Evolutionary conservation across 2,888 invertebrate species (phyloP), one percentile per base, ranked within the genome.

Genomic region (Apeira syringaria): DNA sequence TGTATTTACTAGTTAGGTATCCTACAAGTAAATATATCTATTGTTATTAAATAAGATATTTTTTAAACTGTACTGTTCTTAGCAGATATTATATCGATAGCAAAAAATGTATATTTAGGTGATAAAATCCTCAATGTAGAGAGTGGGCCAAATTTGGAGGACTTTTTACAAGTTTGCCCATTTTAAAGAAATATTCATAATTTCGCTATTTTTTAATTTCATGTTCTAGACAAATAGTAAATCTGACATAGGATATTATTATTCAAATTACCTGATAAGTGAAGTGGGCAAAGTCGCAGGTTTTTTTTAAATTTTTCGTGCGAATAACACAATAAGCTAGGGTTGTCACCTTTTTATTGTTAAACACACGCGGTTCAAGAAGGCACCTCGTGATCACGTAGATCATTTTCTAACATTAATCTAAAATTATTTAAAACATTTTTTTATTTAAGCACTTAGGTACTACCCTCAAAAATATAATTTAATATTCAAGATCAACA

Each of bases 321-420:
- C 4, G 6, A 20, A 20, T 20, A 25, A 25, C 2, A 25, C 25
- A 9, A 2, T 25, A 9, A 25, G 3, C 10, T 25, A 25, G 25
- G 25, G 25, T 25, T 25, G 25, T 25, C 25, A 25, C 25, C n/a
- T n/a, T 25, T 25, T 25, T 25, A 25, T 25, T 25, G 8, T 25
- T 20, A 20, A 20, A 20, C 18, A 20, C 6, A 20, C 3, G 18
- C n/a, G n/a, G n/a, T n/a, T n/a, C n/a, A n/a, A n/a, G n/a, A n/a
- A n/a, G n/a, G n/a, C n/a, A n/a, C n/a, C n/a, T n/a, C n/a, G n/a
- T n/a, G n/a, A n/a, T n/a, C n/a, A n/a, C n/a, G n/a, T n/a, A n/a
- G n/a, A n/a, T n/a, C n/a, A n/a, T n/a, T n/a, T n/a, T n/a, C n/a
- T n/a, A n/a, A n/a, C n/a, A n/a, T n/a, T 5, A 20, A 20, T 5